Evolutionary conservation across 2,797 vertebrate species (phyloP), one percentile per base, ranked within the genome.

Genomic region (Peromyscus attwateri): DNA sequence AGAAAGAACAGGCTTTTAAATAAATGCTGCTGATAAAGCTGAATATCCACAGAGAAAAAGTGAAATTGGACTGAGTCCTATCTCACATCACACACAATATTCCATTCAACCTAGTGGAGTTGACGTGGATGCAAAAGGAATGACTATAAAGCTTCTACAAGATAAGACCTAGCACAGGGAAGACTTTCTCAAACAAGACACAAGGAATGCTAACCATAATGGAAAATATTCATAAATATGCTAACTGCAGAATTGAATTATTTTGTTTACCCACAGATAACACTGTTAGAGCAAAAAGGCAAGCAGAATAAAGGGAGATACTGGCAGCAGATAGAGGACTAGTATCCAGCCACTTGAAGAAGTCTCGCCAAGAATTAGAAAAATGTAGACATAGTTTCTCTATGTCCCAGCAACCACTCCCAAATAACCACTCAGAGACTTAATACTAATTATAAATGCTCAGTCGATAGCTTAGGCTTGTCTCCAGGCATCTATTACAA

Each of bases 31-130:
- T 95, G 76, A 83, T 90, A 93, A 95, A 93, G 89, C 27, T 70
- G 37, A 94, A 49, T 60, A 92, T 83, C 64, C 19, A 27, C 10
- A 17, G 37, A 94, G 64, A 82, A 93, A 92, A 84, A 57, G 16
- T 71, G 88, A 97, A 95, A 87, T 80, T 76, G 49, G 12, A 71
- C 29, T 94, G 40, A 60, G 23, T 93, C 64, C 64, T 94, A 62
- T 92, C 71, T 93, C 84, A 89, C 16, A 82, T 93, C 57, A 66
- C 80, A 57, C 66, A 95, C 29, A 55, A 60, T 66, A 93, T 62
- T 80, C 34, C 40, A 40, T 95, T 92, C 84, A 71, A 76, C 73
- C 40, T 16, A 19, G 46, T 95, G 80, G 83, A 97, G 92, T 0
- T 91, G 92, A 75, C 21, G 49, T 57, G 93, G 23, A 49, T 14